Percentiles rank a stretch among this genome's conserved stretches.
phyloP scores from a whole-genome alignment of 2,797 vertebrate genomes.

The Sebastes jordani region DNA sequence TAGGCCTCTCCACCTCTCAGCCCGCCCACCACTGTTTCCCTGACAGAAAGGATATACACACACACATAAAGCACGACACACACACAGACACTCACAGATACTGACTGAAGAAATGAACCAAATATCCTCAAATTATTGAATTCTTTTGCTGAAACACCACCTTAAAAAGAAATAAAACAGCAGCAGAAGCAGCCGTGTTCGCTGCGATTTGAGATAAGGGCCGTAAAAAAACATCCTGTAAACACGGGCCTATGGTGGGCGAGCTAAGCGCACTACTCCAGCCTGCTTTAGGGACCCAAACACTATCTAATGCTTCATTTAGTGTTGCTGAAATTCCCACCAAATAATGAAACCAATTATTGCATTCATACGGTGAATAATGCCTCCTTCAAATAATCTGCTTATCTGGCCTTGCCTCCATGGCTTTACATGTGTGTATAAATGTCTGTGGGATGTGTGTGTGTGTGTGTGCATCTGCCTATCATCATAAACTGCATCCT shows the following conservation, averaged over 20 bases:
- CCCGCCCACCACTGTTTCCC: slow-evolving; percentile 76
- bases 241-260: slow-evolving; percentile 45
- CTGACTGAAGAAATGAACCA: slow-evolving; percentile 25
- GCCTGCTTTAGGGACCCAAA: slow-evolving; percentile 50
- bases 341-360: slow-evolving; percentile 78
- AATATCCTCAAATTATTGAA: slow-evolving; percentile 33
- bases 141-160: slow-evolving; percentile 39
- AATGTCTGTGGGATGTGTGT: slow-evolving; percentile 1
- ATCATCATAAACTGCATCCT: slow-evolving; percentile 67
- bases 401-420: slow-evolving; percentile 70
- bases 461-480: slow-evolving; percentile 49
- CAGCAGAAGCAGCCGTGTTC: slow-evolving; percentile 11
- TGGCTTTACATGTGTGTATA: slow-evolving; percentile 48
- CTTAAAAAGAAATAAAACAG: slow-evolving; percentile 55
- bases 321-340: slow-evolving; percentile 58
- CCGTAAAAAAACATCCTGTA: slow-evolving; percentile 45
- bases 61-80: slow-evolving; percentile 30
- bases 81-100: background rate
- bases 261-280: slow-evolving; percentile 32
- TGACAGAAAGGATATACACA: slow-evolving; percentile 58
- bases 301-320: slow-evolving; percentile 62
- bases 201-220: slow-evolving; percentile 64
- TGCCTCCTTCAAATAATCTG: slow-evolving; percentile 77
- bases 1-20: slow-evolving; percentile 74
- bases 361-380: slow-evolving; percentile 73